Percentiles rank a stretch among this genome's conserved stretches.
phyloP scores from a whole-genome alignment of 2,113 vertebrate genomes.

The Equus quagga region DNA sequence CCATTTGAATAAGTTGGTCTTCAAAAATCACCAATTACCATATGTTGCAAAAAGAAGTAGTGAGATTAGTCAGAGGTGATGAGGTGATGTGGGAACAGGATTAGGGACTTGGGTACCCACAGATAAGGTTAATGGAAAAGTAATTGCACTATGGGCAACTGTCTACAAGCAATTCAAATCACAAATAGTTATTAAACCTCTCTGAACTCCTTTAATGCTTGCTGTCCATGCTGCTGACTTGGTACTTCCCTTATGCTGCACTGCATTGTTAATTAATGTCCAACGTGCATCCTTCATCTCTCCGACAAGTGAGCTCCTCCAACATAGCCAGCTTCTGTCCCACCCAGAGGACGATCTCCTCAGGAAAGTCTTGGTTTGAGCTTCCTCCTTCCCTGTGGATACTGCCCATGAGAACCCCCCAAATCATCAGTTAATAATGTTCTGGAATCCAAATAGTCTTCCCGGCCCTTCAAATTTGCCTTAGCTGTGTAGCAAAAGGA shows the following conservation, averaged over 20 bases:
- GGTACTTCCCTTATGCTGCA: not conserved
- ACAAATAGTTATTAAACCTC: slow-evolving; percentile 57
- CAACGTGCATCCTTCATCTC: not conserved
- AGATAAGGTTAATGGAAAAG: slow-evolving; percentile 73
- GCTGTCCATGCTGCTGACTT: not conserved
- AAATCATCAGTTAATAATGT: not conserved
- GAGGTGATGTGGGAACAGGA: not conserved
- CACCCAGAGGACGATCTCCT: not conserved
- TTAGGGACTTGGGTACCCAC: slow-evolving; percentile 44
- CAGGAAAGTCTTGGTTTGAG: not conserved
- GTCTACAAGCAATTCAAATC: slow-evolving; percentile 40
- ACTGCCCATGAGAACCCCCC: not conserved
- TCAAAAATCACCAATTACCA: slow-evolving; percentile 8
- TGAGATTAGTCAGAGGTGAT: slow-evolving; percentile 54
- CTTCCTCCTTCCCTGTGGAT: not conserved
- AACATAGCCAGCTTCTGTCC: not conserved
- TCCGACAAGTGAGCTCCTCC: not conserved
- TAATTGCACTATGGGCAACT: slow-evolving; percentile 43
- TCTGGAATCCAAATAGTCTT: not conserved
- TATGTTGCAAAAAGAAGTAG: slow-evolving; percentile 20
- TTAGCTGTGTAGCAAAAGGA: not conserved
- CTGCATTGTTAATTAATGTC: slow-evolving; percentile 41
- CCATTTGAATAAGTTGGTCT: slow-evolving; percentile 36
- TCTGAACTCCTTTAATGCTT: not conserved
- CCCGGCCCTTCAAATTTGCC: not conserved